Percentiles rank a stretch among this genome's conserved stretches.
Evolutionary conservation across 2,113 vertebrate species (phyloP).

Genomic region (Gavia stellata): DNA sequence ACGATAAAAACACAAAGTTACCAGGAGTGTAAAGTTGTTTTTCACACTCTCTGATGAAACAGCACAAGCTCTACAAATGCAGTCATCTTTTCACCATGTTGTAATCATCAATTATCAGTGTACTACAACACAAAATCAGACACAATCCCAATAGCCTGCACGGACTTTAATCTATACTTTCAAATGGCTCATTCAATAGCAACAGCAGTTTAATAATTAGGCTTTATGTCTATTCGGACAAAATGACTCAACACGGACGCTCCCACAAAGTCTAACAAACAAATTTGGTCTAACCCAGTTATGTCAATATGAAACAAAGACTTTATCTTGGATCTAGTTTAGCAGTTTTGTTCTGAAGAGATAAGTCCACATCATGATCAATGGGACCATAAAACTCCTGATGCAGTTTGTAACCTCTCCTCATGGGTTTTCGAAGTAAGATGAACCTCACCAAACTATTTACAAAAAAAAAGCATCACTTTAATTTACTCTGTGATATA

Average conservation of each 20-base stretch:
- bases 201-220: constrained; percentile 65
- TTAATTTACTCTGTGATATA: neutral
- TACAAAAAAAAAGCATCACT: neutral
- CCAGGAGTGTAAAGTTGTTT: neutral
- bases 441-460: neutral
- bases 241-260: constrained; percentile 54
- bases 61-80: neutral
- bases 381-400: constrained; percentile 35
- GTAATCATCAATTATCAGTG: neutral
- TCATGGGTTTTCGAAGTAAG: constrained; percentile 6
- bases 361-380: constrained; percentile 61
- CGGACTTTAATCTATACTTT: constrained; percentile 3
- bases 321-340: constrained; percentile 67
- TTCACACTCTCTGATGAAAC: neutral
- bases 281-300: constrained; percentile 68
- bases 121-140: neutral
- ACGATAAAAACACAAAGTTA: constrained; percentile 38
- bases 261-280: constrained; percentile 65
- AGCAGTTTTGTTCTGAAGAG: constrained; percentile 65
- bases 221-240: constrained; percentile 46
- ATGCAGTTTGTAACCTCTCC: constrained; percentile 54
- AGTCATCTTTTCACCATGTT: neutral
- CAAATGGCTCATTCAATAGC: constrained; percentile 40
- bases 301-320: constrained; percentile 73
- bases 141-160: neutral